Conservation (phyloP, 2,797 vertebrate genomes). For the Choloepus didactylus region DNA sequence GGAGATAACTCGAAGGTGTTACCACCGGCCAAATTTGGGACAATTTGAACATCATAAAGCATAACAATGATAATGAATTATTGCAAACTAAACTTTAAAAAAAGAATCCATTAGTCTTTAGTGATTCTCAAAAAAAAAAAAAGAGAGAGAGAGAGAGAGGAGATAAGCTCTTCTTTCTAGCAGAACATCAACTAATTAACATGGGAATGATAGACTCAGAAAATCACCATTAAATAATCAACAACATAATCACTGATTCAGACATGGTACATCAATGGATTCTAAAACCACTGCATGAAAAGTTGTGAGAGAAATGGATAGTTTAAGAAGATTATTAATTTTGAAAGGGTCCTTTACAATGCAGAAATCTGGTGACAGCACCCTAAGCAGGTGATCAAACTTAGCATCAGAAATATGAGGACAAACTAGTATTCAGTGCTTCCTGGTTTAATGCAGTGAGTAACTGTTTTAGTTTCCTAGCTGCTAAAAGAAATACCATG, state of each 20-base stretch:
- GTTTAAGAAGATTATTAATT: not conserved
- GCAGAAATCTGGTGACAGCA: not conserved
- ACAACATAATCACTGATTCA: not conserved
- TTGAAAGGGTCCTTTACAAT: slow-evolving; percentile 9
- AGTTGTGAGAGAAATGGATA: not conserved
- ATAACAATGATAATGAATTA: not conserved
- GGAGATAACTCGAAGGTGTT: not conserved
- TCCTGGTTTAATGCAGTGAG: not conserved
- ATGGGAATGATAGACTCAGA: not conserved
- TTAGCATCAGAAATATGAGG: not conserved
- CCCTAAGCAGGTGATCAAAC: not conserved
- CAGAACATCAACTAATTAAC: not conserved
- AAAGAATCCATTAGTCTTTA: not conserved
- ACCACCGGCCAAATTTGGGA: not conserved
- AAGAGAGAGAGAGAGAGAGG: not conserved
- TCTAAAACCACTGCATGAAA: not conserved
- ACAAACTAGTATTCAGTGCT: not conserved
- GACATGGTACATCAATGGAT: not conserved
- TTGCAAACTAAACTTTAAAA: not conserved
- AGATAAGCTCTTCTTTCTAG: not conserved
- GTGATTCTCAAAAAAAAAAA: not conserved
- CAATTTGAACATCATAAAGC: slow-evolving; percentile 21
- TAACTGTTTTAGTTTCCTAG: too few species aligned
- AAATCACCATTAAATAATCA: not conserved
- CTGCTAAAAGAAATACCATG: too few species aligned